A percentile compares a stretch with the other conserved stretches of the same genome.
Conservation (phyloP, 2,797 vertebrate genomes). For the Sciurus vulgaris region DNA sequence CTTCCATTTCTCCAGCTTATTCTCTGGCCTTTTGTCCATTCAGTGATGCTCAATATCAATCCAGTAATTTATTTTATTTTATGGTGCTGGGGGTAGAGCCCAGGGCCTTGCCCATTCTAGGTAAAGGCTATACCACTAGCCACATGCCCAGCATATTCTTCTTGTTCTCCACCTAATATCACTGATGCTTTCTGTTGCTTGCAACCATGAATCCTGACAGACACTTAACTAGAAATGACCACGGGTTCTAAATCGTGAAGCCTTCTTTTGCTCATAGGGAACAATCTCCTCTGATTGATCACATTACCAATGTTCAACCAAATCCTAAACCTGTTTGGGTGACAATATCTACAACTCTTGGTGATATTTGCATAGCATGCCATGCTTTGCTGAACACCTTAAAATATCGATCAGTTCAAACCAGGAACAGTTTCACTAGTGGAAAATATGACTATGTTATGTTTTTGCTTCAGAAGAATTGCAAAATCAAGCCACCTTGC, state of each 20-base stretch:
- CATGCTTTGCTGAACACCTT: neutral
- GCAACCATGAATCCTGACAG: neutral
- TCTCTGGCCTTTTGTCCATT: neutral
- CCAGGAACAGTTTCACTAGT: slow-evolving; percentile 37
- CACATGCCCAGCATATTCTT: neutral
- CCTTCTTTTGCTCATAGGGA: neutral
- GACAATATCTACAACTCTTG: neutral
- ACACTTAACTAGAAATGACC: neutral
- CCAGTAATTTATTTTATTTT: too few relatives aligned
- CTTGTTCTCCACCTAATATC: neutral
- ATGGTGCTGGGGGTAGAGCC: too few relatives aligned
- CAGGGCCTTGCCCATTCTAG: too few relatives aligned
- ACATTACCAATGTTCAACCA: neutral
- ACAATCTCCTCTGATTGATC: neutral
- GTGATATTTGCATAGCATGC: neutral
- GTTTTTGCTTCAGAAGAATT: neutral
- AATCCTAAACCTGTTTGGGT: neutral
- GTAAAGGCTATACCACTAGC: too few relatives aligned
- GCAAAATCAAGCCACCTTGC: neutral
- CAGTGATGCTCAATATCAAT: neutral
- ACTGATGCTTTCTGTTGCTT: neutral
- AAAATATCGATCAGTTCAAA: slow-evolving; percentile 40
- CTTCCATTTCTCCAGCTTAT: neutral
- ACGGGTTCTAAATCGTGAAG: neutral
- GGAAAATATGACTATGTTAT: neutral